These are phyloP conservation scores for Ariolimax columbianus DNA, from an alignment of 2,888 invertebrate species.

Conservation along the genomic window DNA sequence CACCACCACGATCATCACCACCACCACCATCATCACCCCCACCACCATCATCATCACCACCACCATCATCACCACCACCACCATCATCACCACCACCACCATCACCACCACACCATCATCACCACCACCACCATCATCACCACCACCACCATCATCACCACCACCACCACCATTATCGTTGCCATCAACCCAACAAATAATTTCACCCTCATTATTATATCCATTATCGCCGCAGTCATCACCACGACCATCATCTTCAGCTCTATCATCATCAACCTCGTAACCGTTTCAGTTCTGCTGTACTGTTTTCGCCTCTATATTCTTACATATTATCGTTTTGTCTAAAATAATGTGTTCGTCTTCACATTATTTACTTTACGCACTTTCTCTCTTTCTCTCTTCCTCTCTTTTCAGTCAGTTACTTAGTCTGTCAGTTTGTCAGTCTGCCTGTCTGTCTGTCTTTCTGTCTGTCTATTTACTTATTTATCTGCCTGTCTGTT, in stretches of 20 bases:
- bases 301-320: neutral
- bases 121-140: no score
- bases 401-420: no score
- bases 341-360: no score
- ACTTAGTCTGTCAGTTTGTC: no score
- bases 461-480: no score
- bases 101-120: no score
- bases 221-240: neutral
- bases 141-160: neutral
- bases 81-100: neutral
- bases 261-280: neutral
- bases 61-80: neutral
- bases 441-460: no score
- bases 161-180: neutral
- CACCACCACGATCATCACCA: neutral
- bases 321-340: neutral
- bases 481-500: no score
- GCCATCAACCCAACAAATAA: neutral
- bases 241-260: neutral
- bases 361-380: no score
- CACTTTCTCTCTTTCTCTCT: no score
- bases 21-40: no score
- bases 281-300: neutral
- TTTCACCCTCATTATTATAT: neutral
- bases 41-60: no score